phyloP scores from a whole-genome alignment of 1,140 invertebrate species.

The Pemphigus obesinymphae region DNA sequence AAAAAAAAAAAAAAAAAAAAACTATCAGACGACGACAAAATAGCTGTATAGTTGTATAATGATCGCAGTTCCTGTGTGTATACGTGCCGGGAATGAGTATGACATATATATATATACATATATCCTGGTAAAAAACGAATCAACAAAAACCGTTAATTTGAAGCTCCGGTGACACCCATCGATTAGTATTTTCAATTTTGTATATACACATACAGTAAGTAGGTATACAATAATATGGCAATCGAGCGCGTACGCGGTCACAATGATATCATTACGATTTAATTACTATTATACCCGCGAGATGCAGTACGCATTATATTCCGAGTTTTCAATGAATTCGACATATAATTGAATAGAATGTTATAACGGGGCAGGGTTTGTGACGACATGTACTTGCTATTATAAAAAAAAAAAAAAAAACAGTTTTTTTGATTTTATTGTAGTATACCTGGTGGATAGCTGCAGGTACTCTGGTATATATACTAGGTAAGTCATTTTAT shows the following conservation, averaged over 20 bases:
- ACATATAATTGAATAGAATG: not conserved
- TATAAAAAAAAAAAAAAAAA: no score
- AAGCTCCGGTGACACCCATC: not conserved
- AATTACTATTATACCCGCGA: not conserved
- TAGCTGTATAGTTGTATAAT: slow-evolving; percentile 13
- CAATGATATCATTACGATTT: not conserved
- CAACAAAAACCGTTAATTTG: not conserved
- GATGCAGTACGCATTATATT: not conserved
- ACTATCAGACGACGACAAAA: not conserved
- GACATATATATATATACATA: not conserved
- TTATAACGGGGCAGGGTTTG: not conserved
- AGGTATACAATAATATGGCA: no score
- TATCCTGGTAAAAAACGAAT: slow-evolving; percentile 3
- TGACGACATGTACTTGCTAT: not conserved
- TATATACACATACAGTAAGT: not conserved
- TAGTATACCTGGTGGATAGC: no score
- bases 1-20: not conserved
- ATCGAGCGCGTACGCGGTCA: not conserved
- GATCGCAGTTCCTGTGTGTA: slow-evolving; percentile 29
- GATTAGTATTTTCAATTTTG: not conserved
- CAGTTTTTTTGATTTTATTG: not conserved
- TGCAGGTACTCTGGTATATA: no score
- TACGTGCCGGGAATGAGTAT: not conserved
- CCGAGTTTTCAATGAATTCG: not conserved
- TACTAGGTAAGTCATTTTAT: not conserved